Base-by-base conservation (phyloP, 2,797 vertebrate genomes). In the Xiphorhynchus erythropygius region DNA sequence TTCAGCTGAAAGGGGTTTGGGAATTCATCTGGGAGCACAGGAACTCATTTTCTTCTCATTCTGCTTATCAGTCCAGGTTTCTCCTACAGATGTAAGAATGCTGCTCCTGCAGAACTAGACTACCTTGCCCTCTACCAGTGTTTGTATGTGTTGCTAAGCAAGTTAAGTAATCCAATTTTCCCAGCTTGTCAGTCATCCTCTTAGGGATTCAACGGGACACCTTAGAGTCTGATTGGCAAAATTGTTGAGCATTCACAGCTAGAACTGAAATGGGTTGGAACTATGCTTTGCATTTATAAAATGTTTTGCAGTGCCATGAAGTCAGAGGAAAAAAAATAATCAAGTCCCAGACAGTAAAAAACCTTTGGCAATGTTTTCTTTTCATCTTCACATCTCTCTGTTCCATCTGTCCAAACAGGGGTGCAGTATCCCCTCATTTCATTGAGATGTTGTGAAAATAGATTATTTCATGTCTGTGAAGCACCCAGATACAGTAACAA, bases 401-500 rank as follows among this genome's bases (percentile, higher is more conserved):
- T 94, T 60, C 63, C 70, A 67, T 93, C 81, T 89, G 88, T 75
- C 50, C 55, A 68, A 88, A 73, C 1, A 28, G 81, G 83, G 67
- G 81, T 92, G 52, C 86, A 87, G 77, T 73, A 84, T 57, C 80
- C 93, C 90, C 67, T 70, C 74, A 33, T 52, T 95, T 82, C 84
- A 84, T 12, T 67, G 33, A 74, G 30, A 62, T 18, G 0, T 49
- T 79, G 59, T 87, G 75, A 94, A 93, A 81, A 90, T 49, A 77
- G 55, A 65, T 94, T 82, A 76, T 93, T 94, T 87, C 12, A 70
- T 63, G 74, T 35, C 85, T 95, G 33, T 79, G 73, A 92, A 91
- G 88, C 33, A 70, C 44, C 16, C 67, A 89, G 92, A 94, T 90
- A 84, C 77, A 95, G 56, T 92, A 96, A 83, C 2, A 19, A 94